These are phyloP conservation scores for Mactromeris polynyma DNA, from an alignment of 2,888 invertebrate genomes.

Conservation along the genomic window DNA sequence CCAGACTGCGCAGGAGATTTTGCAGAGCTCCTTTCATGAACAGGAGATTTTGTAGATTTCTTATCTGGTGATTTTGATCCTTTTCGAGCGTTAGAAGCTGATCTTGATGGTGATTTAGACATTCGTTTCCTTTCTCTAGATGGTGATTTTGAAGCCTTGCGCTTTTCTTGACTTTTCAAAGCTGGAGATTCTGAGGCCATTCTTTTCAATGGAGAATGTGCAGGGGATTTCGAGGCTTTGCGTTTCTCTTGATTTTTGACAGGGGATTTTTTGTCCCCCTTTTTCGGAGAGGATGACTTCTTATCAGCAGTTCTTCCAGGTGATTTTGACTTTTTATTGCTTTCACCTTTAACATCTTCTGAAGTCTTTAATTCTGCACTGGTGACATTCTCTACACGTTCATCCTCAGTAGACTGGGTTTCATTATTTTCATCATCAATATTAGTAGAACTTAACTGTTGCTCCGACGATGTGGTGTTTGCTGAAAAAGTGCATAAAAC, in stretches of 20 bases:
- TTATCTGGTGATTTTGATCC: constrained; percentile 26
- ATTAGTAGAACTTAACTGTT: not conserved
- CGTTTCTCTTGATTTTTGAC: constrained; percentile 21
- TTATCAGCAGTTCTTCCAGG: constrained; percentile 26
- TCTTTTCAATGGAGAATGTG: constrained; percentile 43
- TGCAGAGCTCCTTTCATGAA: not conserved
- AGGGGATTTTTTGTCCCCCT: not conserved
- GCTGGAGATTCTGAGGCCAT: constrained; percentile 46
- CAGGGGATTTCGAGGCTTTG: constrained; percentile 44
- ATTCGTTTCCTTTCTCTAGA: constrained; percentile 28
- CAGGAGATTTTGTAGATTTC: constrained; percentile 4
- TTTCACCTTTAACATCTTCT: not conserved
- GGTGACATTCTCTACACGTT: not conserved
- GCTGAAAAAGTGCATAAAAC: not conserved
- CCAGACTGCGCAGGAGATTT: not conserved
- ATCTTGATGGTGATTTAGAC: constrained; percentile 50
- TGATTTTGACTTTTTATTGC: not conserved
- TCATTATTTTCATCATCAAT: not conserved
- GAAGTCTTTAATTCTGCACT: not conserved
- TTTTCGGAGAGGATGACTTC: not conserved
- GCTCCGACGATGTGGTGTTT: not conserved
- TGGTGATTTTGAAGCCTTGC: constrained; percentile 58
- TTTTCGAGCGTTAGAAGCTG: constrained; percentile 16
- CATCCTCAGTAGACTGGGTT: not conserved
- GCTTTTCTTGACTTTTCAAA: constrained; percentile 25